Percentiles rank a stretch among this genome's conserved stretches.
Conservation (phyloP, 2,797 vertebrate genomes). For the Alectoris magna region DNA sequence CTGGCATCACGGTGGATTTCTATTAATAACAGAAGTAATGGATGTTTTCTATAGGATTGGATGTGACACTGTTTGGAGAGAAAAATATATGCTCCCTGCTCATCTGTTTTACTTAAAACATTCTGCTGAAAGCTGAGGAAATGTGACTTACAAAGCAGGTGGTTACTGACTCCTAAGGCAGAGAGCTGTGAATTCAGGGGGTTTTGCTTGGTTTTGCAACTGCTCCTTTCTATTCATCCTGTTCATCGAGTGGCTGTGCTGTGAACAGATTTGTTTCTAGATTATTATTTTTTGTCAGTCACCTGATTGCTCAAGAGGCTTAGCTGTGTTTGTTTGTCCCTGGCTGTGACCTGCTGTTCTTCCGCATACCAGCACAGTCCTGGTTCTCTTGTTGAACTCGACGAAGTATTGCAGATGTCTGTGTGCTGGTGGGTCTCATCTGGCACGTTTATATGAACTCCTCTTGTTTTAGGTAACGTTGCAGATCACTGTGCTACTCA, state of each 20-base stretch:
- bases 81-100: background rate
- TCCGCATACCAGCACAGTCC: accelerated
- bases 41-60: accelerated
- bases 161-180: background rate
- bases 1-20: background rate
- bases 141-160: accelerated
- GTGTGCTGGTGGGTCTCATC: background rate
- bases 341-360: background rate
- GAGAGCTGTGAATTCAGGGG: accelerated
- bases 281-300: background rate
- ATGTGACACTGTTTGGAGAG: background rate
- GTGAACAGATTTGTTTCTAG: background rate
- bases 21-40: background rate
- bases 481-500: background rate
- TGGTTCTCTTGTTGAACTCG: background rate
- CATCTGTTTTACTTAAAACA: background rate
- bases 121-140: background rate
- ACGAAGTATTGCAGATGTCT: accelerated
- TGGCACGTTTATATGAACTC: background rate
- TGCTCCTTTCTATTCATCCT: background rate
- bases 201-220: background rate
- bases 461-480: background rate
- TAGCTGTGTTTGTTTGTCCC: background rate
- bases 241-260: background rate
- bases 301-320: background rate